Base-by-base conservation (phyloP, 2,797 vertebrate species). In the Lepus oiostolus region DNA sequence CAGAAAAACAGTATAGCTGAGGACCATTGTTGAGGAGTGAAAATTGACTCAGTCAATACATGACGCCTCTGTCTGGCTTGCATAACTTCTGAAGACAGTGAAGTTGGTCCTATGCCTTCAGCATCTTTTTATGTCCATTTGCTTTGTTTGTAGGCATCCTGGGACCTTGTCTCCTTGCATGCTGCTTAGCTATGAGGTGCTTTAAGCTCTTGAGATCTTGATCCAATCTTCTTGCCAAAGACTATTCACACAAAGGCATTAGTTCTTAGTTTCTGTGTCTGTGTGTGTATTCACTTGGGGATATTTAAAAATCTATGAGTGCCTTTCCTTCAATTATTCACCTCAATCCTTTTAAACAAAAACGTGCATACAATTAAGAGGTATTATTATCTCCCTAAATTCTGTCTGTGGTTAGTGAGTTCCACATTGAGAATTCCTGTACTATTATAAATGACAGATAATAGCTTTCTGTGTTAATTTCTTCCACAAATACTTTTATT, bases 401-500 rank as follows among this genome's bases (percentile, higher is more conserved):
- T 16, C 13, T 84, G 19, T 52, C 9, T 72, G 11, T 94, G 26
- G 30, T 65, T 71, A 21, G 16, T 11, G 19, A 16, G 14, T 87
- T 5, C 32, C 30, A 88, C 32, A 8, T 77, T 91, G 76, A 68
- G 28, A 83, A 77, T 4, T 35, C n/a, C 28, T 70, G 90, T 28
- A 86, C 58, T 35, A 94, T 84, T 76, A 86, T 71, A 82, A 75
- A 87, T 80, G 22, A 70, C 50, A 22, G 38, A 50, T 75, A 82
- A 54, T 71, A 86, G 26, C 28, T 77, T 89, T 58, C 60, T 60
- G 22, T 65, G 24, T 67, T 95, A 91, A 79, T 26, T 16, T 16
- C 13, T 85, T 22, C 5, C 19, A 52, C 67, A 65, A 85, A 85
- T 92, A 74, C 47, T 83, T 84, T 83, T 60, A 74, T 85, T 91